phyloP scores from a whole-genome alignment of 2,113 vertebrate species.

The Tylochromis polylepis region DNA sequence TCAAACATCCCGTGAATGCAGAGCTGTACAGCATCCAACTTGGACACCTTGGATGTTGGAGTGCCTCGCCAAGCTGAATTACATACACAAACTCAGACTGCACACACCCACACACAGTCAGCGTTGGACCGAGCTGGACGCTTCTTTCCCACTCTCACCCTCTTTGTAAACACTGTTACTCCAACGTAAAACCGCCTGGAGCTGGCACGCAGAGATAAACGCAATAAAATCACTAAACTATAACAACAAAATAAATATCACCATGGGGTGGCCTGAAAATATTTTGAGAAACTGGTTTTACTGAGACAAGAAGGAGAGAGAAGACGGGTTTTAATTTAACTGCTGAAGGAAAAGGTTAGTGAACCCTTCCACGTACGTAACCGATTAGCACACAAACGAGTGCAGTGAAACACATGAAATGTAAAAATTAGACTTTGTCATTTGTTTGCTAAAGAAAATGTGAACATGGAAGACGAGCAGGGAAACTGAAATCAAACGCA shows the following conservation, averaged over 20 bases:
- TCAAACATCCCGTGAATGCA: constrained; percentile 14
- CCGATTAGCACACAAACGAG: not conserved
- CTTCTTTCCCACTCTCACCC: constrained; percentile 19
- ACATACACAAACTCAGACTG: constrained; percentile 34
- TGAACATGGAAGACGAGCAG: not conserved
- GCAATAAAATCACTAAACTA: constrained; percentile 15
- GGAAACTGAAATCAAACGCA: not conserved
- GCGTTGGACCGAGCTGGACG: not conserved
- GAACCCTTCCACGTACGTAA: not conserved
- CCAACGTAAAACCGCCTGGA: constrained; percentile 10
- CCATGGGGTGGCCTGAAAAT: constrained; percentile 58
- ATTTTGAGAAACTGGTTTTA: constrained; percentile 32
- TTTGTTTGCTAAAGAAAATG: not conserved
- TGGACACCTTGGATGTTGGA: not conserved
- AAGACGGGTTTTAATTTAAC: not conserved
- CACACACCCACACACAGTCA: constrained; percentile 7
- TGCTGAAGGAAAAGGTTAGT: not conserved
- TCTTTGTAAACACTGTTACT: constrained; percentile 40
- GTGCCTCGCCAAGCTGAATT: not conserved
- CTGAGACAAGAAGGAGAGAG: constrained; percentile 1
- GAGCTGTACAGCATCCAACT: not conserved
- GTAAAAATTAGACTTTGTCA: not conserved
- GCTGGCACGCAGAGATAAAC: constrained; percentile 40
- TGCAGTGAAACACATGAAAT: not conserved
- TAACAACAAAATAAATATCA: constrained; percentile 54